Evolutionary conservation across 2,113 vertebrate species (phyloP).

Genomic region (Microcebus tavaratra): DNA sequence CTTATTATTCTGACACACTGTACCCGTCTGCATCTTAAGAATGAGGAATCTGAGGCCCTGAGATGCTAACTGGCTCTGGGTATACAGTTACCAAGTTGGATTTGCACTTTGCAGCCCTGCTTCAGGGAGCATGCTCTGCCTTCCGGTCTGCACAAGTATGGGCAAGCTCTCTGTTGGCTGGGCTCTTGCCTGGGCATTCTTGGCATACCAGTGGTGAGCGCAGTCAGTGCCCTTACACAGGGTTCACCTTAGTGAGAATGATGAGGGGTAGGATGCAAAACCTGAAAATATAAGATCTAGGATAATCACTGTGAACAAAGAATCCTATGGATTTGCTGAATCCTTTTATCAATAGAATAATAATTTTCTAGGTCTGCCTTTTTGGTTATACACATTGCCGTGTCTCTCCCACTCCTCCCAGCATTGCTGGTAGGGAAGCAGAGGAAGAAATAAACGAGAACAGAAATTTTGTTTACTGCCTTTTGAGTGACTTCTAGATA

Average conservation of each 20-base stretch:
- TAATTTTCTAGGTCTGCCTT: neutral
- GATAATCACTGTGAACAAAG: neutral
- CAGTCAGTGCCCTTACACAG: neutral
- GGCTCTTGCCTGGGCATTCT: neutral
- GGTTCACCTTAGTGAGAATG: neutral
- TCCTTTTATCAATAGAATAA: neutral
- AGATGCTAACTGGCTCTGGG: neutral
- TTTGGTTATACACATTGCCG: neutral
- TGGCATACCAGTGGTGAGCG: neutral
- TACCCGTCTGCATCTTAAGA: neutral
- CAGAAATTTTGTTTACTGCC: neutral
- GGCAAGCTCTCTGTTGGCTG: neutral
- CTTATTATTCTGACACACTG: neutral
- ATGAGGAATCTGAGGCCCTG: neutral
- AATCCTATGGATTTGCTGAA: neutral
- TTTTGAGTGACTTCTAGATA: neutral
- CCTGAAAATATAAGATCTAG: neutral
- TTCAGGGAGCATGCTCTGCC: rapidly evolving
- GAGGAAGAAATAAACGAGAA: neutral
- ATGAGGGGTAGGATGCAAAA: neutral
- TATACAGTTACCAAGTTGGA: too few species aligned
- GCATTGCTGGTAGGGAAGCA: neutral
- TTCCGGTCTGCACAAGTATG: neutral
- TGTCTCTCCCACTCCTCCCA: neutral
- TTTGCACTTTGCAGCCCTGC: neutral